Evolutionary conservation across 2,113 vertebrate species (phyloP), one percentile per base, ranked within the genome.

Genomic region (Caranx ignobilis): DNA sequence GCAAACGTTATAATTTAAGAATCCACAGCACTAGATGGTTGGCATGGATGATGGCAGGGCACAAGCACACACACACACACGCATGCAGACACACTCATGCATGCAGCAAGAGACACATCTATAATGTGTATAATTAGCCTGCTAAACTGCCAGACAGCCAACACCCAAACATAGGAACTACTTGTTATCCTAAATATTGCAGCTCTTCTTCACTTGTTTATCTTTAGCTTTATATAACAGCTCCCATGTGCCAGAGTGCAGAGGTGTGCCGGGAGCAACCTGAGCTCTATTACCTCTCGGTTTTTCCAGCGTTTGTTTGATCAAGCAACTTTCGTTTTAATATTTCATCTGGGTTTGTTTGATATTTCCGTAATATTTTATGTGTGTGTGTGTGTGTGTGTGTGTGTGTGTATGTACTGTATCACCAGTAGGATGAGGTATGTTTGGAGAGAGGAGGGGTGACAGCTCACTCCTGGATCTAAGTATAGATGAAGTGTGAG

Each of bases 401-500:
- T 50, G 59, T 66, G 48, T 66, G 69, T 62, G 48, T 50, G 52
- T 75, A 68, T 72, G 66, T 16, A 11, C 1, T 35, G 26, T 26
- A 26, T 70, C 31, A 68, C 32, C 35, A n/a, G 34, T 61, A 41
- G 19, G 69, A 34, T n/a, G 11, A 77, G 56, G 71, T 80, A 4
- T 83, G 75, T 75, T 69, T 55, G 60, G 59, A 68, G 50, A 35
- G 63, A 57, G 64, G 32, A 10, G 50, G 57, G 75, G 76, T 76
- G 78, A 69, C 68, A 45, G 72, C 80, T 79, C 62, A 37, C 41
- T 71, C 47, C 75, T 71, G 65, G 60, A 67, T 64, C 88, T 90
- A 92, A 90, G 74, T 86, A 87, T 90, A 91, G 86, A 77, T 43
- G 67, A 74, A 73, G 75, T 73, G 75, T 79, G 83, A 90, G 76